phyloP scores from a whole-genome alignment of 2,888 invertebrate species.

The Imbricaverruca yamaguchii region DNA sequence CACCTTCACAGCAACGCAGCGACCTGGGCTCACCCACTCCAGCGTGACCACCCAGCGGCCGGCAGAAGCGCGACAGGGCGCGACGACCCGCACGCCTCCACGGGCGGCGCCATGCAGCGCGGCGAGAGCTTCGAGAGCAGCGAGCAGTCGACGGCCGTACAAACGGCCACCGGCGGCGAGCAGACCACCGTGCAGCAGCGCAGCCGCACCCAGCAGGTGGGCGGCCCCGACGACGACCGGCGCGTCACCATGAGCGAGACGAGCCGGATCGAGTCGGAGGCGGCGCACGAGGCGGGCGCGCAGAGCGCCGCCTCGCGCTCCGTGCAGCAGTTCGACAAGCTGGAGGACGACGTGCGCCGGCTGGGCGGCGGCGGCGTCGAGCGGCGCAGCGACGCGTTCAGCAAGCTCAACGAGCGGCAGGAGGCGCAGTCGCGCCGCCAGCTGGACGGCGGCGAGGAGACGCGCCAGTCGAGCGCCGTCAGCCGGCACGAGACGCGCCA shows the following conservation, averaged over 20 bases:
- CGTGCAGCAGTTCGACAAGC: background rate
- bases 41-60: background rate
- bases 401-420: background rate
- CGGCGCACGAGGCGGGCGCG: constrained; percentile 7
- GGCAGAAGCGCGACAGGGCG: background rate
- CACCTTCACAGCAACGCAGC: too few relatives aligned
- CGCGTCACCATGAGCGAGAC: constrained; percentile 11
- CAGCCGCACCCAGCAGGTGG: background rate
- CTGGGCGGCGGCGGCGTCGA: constrained; percentile 8
- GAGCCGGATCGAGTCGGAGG: constrained; percentile 12
- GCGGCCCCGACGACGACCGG: background rate
- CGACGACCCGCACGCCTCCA: background rate
- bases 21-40: too few relatives aligned
- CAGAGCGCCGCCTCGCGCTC: constrained; percentile 14
- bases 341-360: background rate
- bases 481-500: background rate
- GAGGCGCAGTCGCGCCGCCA: background rate
- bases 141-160: background rate
- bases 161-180: constrained; percentile 6
- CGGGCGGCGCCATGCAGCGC: background rate
- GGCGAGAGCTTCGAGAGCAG: constrained; percentile 15
- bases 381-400: background rate
- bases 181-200: background rate
- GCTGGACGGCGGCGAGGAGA: background rate
- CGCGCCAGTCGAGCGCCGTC: background rate